phyloP scores from a whole-genome alignment of 2,888 invertebrate genomes.

The Rhagonycha lutea region DNA sequence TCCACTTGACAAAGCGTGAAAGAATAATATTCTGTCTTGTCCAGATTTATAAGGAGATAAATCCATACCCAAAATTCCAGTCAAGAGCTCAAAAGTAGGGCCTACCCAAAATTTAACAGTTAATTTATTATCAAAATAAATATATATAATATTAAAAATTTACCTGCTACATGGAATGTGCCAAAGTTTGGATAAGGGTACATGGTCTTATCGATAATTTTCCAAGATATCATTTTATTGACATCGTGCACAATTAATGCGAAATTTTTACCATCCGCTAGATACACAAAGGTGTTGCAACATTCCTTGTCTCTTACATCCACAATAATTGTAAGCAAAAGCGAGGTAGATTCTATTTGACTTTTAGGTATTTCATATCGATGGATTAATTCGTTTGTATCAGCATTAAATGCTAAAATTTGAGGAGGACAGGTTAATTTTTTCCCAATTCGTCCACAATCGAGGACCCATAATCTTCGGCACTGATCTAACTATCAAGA shows the following conservation, averaged over 20 bases:
- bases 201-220: conserved; percentile 64
- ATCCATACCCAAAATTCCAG: conserved; percentile 71
- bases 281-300: conserved; percentile 66
- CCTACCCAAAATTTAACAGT: conserved; percentile 50
- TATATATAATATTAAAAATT: conserved; percentile 5
- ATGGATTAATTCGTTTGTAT: conserved; percentile 60
- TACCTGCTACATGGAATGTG: conserved; percentile 65
- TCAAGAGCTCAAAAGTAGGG: conserved; percentile 73
- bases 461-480: conserved; percentile 73
- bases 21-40: conserved; percentile 63
- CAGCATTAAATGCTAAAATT: conserved; percentile 72
- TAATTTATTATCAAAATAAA: background rate
- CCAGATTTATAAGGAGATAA: conserved; percentile 64
- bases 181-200: conserved; percentile 69
- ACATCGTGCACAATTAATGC: conserved; percentile 69
- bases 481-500: conserved; percentile 71
- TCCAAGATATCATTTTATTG: conserved; percentile 62
- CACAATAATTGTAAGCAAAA: conserved; percentile 68
- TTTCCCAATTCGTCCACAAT: conserved; percentile 66
- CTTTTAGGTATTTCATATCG: conserved; percentile 62
- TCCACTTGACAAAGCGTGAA: conserved; percentile 70
- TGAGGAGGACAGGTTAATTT: conserved; percentile 70
- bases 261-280: conserved; percentile 69
- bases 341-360: conserved; percentile 56
- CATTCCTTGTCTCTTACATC: conserved; percentile 63